phyloP scores from a whole-genome alignment of 2,888 invertebrate genomes.

The Phortica okadai region DNA sequence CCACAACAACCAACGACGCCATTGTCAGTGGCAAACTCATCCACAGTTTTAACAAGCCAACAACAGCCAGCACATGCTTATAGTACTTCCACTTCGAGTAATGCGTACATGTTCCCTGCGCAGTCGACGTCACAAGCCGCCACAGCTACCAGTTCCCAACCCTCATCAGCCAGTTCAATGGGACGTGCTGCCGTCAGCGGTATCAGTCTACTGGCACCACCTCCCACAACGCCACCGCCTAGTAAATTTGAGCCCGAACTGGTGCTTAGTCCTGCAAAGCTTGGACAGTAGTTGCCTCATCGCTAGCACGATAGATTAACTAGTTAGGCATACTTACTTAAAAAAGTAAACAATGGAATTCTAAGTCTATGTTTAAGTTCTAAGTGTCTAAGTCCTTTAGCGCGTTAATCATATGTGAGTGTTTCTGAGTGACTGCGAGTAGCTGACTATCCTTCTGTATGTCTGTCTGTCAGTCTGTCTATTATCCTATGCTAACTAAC shows the following conservation, averaged over 20 bases:
- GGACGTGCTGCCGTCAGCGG: conserved; percentile 48
- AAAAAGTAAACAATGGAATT: background rate
- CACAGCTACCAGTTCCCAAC: conserved; percentile 55
- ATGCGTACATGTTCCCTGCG: conserved; percentile 38
- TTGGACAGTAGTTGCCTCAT: conserved; percentile 70
- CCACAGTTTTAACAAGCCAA: conserved; percentile 36
- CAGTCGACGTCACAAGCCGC: conserved; percentile 42
- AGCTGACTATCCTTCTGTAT: conserved; percentile 11
- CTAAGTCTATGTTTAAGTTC: conserved; percentile 44
- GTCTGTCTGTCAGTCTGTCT: conserved; percentile 29
- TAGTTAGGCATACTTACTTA: conserved; percentile 44
- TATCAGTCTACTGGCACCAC: conserved; percentile 47
- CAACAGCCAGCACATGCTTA: conserved; percentile 29
- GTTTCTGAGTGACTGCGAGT: conserved; percentile 29
- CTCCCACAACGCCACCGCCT: conserved; percentile 40
- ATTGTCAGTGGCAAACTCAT: conserved; percentile 15
- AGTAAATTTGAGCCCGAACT: conserved; percentile 75
- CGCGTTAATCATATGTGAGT: conserved; percentile 12
- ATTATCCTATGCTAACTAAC: conserved; percentile 45
- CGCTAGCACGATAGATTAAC: conserved; percentile 56
- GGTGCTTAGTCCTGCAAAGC: conserved; percentile 76
- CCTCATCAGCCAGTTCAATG: conserved; percentile 56
- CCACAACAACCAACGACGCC: conserved; percentile 43
- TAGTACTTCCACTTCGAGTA: conserved; percentile 19
- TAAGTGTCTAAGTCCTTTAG: conserved; percentile 28